Percentiles rank a stretch among this genome's conserved stretches.
Evolutionary conservation across 2,888 invertebrate species (phyloP).

Genomic region (Hyalella azteca): DNA sequence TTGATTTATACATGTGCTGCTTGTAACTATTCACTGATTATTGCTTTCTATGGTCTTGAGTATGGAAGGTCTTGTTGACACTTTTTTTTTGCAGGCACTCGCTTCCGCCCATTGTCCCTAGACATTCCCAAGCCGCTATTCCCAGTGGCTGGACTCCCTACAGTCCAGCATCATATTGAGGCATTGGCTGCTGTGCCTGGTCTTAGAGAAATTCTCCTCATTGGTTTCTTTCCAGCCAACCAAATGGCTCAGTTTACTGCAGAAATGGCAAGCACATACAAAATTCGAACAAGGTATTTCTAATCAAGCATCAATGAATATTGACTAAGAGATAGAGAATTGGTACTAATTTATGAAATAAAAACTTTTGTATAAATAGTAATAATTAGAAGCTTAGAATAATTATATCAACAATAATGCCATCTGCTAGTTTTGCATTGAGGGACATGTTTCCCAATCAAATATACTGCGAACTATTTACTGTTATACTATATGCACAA

Average conservation of each 20-base stretch:
- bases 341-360: too few species aligned
- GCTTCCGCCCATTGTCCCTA: conserved; percentile 93
- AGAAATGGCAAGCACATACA: conserved; percentile 82
- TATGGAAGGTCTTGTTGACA: not conserved
- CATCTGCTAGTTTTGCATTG: not conserved
- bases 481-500: too few species aligned
- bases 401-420: not conserved
- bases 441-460: too few species aligned
- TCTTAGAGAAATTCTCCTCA: conserved; percentile 88
- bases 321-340: too few species aligned
- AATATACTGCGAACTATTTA: too few species aligned
- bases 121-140: conserved; percentile 98
- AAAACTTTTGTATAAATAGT: too few species aligned
- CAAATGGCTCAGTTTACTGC: conserved; percentile 86
- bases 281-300: conserved; percentile 53
- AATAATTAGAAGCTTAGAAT: too few species aligned
- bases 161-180: conserved; percentile 97
- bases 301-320: too few species aligned
- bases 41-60: not conserved
- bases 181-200: conserved; percentile 79
- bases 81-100: conserved; percentile 75
- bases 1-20: not conserved
- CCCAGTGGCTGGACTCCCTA: conserved; percentile 92
- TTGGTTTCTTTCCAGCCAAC: conserved; percentile 87
- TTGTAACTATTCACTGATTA: not conserved